phyloP scores from a whole-genome alignment of 2,888 invertebrate species.

The Tetragonula carbonaria region DNA sequence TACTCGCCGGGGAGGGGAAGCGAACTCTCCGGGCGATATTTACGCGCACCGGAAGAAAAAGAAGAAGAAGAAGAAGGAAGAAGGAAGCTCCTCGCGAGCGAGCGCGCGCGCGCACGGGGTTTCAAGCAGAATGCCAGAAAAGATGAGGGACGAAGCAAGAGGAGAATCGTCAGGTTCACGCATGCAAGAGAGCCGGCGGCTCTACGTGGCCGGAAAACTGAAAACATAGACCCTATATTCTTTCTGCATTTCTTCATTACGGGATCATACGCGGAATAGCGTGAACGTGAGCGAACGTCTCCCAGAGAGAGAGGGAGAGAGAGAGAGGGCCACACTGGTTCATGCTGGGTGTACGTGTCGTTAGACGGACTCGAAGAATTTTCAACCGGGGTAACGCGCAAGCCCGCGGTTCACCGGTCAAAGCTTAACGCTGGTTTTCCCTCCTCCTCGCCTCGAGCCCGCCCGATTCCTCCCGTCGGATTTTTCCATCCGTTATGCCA shows the following conservation, averaged over 20 bases:
- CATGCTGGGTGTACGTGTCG: slow-evolving; percentile 19
- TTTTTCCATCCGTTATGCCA: slow-evolving; percentile 44
- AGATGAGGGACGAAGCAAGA: slow-evolving; percentile 10
- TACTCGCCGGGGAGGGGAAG: slow-evolving; percentile 17
- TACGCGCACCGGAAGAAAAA: not conserved
- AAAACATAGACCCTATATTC: slow-evolving; percentile 69
- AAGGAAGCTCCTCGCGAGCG: not conserved
- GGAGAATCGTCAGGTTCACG: slow-evolving; percentile 67
- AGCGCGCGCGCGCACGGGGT: not conserved
- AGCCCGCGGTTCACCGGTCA: slow-evolving; percentile 55
- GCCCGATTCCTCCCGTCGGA: slow-evolving; percentile 20
- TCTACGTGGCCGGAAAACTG: slow-evolving; percentile 78
- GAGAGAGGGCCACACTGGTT: too few species aligned
- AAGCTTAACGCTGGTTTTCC: slow-evolving; percentile 53
- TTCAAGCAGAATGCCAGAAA: too few species aligned
- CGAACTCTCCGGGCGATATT: slow-evolving; percentile 25
- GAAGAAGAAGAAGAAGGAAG: slow-evolving; percentile 10
- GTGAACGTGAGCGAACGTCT: slow-evolving; percentile 39
- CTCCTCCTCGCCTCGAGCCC: not conserved
- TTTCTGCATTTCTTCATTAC: slow-evolving; percentile 79
- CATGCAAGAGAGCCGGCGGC: slow-evolving; percentile 73
- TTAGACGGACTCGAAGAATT: slow-evolving; percentile 54
- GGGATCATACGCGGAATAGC: slow-evolving; percentile 66
- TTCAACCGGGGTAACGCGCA: slow-evolving; percentile 45
- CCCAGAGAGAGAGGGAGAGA: too few species aligned